Percentiles rank a stretch among this genome's conserved stretches.
phyloP scores from a whole-genome alignment of 2,113 vertebrate genomes.

The Paracanthobrama guichenoti region DNA sequence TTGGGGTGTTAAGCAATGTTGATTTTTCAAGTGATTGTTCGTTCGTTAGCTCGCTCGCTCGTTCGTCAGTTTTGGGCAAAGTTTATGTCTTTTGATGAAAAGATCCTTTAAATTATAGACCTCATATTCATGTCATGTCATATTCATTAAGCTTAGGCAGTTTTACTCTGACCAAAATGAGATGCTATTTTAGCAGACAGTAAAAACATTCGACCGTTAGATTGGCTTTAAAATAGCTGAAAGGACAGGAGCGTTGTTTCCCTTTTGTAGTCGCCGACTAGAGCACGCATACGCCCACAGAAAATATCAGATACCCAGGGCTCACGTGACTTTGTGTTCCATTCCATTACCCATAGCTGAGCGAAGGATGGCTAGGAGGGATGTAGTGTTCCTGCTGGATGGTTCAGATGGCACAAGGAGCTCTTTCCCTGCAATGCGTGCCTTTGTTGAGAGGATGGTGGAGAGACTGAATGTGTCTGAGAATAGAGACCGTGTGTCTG shows the following conservation, averaged over 20 bases:
- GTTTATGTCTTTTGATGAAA: neutral
- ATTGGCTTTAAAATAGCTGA: neutral
- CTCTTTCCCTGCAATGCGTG: conserved; percentile 83
- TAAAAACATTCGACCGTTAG: neutral
- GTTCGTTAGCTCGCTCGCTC: no score
- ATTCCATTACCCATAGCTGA: conserved; percentile 46
- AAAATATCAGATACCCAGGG: neutral
- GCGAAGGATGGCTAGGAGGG: conserved; percentile 76
- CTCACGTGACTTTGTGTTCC: conserved; percentile 49
- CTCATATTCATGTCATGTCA: neutral
- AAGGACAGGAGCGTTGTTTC: neutral
- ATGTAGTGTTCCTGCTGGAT: conserved; percentile 93
- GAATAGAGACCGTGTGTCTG: conserved; percentile 49
- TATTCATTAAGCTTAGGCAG: neutral
- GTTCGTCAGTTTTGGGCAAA: neutral
- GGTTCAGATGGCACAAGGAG: conserved; percentile 78
- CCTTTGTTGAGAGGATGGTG: conserved; percentile 84
- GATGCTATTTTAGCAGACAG: neutral
- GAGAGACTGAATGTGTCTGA: conserved; percentile 79
- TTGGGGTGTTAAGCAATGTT: neutral
- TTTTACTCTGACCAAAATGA: neutral
- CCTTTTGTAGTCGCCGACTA: neutral
- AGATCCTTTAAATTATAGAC: neutral
- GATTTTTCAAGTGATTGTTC: neutral
- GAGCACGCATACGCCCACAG: neutral